phyloP scores from a whole-genome alignment of 2,797 vertebrate species.

The Scarus forsteni region DNA sequence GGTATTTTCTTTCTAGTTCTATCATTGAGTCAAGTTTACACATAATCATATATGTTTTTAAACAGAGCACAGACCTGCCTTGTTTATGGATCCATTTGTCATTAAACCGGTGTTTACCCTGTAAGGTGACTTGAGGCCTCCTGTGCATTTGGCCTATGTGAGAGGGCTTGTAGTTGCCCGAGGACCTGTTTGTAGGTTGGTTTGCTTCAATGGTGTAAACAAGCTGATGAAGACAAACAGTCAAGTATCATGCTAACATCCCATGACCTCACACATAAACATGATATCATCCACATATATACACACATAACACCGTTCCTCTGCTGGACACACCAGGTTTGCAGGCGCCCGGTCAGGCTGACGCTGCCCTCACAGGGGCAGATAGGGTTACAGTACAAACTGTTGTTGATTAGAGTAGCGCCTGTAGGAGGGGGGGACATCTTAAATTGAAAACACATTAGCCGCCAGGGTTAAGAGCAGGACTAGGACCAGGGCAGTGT shows the following conservation, averaged over 20 bases:
- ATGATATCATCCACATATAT: conserved; percentile 59
- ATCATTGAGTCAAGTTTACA: neutral
- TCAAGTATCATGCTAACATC: conserved; percentile 46
- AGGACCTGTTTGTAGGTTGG: conserved; percentile 20
- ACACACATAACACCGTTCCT: conserved; percentile 47
- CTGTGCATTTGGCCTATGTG: neutral
- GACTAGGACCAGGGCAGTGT: conserved; percentile 75
- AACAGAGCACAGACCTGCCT: neutral
- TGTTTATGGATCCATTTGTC: neutral
- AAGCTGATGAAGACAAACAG: conserved; percentile 45
- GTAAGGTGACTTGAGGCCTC: neutral
- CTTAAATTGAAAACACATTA: conserved; percentile 90
- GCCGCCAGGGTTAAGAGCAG: conserved; percentile 73
- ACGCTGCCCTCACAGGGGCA: conserved; percentile 71
- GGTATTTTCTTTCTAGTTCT: neutral
- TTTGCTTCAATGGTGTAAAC: conserved; percentile 36
- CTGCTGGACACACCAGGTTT: conserved; percentile 74
- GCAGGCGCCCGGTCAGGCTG: conserved; percentile 75
- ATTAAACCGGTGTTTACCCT: conserved; percentile 11
- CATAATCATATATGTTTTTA: neutral
- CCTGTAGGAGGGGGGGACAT: conserved; percentile 74
- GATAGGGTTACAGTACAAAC: conserved; percentile 87
- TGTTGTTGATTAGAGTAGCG: conserved; percentile 87
- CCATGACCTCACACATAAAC: conserved; percentile 73
- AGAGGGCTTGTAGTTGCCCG: neutral